Percentiles rank a stretch among this genome's conserved stretches.
Evolutionary conservation across 2,113 vertebrate genomes (phyloP).

Genomic region (Ciconia maguari): DNA sequence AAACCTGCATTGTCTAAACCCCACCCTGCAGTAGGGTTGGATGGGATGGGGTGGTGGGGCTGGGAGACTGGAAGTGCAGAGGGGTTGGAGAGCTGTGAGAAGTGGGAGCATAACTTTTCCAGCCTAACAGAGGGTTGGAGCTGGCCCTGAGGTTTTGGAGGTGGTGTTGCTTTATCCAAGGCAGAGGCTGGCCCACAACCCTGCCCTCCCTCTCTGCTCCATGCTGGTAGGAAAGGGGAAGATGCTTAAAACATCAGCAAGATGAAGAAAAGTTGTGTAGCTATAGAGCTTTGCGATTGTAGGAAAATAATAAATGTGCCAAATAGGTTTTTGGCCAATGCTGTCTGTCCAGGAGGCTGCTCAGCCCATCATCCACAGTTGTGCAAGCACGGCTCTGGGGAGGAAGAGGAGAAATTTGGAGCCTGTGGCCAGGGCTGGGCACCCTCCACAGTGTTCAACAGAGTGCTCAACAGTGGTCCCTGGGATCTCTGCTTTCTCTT

Average conservation of each 20-base stretch:
- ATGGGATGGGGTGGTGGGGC: neutral
- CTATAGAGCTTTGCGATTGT: neutral
- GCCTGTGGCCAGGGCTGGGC: neutral
- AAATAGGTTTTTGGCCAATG: neutral
- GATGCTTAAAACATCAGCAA: neutral
- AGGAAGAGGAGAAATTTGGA: neutral
- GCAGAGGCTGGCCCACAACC: neutral
- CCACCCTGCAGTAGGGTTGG: neutral
- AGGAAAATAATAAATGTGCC: neutral
- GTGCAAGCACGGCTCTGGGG: neutral
- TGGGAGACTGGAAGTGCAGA: neutral
- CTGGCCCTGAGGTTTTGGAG: neutral
- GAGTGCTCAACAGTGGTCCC: neutral
- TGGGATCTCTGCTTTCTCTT: neutral
- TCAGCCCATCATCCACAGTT: neutral
- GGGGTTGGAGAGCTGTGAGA: neutral
- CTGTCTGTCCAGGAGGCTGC: neutral
- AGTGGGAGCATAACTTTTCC: neutral
- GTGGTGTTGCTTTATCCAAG: neutral
- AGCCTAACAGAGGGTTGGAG: neutral
- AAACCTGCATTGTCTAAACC: neutral
- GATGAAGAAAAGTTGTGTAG: neutral
- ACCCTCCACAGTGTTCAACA: too few relatives aligned
- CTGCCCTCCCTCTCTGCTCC: neutral
- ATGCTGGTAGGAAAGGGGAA: neutral